These are phyloP conservation scores for Pollenia amentaria DNA, from an alignment of 2,888 invertebrate species.

Conservation along the genomic window DNA sequence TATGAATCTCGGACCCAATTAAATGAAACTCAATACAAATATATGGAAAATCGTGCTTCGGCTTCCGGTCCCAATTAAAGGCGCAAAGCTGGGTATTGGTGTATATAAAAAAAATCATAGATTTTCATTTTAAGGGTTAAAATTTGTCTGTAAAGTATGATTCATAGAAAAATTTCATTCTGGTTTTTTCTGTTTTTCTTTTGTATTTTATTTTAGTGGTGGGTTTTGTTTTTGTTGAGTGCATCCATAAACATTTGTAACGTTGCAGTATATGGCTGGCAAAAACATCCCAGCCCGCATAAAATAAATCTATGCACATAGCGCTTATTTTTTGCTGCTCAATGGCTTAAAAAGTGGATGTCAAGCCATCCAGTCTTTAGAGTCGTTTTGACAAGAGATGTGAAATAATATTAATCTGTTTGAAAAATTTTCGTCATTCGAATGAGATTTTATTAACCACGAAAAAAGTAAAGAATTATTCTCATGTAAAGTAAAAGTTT, in stretches of 20 bases:
- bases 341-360: conserved; percentile 47
- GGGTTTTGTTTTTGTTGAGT: neutral
- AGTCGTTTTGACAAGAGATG: conserved; percentile 17
- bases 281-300: conserved; percentile 47
- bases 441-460: too few relatives aligned
- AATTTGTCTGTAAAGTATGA: conserved; percentile 7
- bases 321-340: neutral
- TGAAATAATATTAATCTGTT: neutral
- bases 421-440: too few relatives aligned
- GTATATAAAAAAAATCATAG: conserved; percentile 2
- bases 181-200: neutral
- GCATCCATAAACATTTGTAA: conserved; percentile 35
- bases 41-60: too few relatives aligned
- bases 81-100: too few relatives aligned
- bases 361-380: conserved; percentile 32
- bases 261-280: conserved; percentile 9
- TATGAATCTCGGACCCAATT: too few relatives aligned
- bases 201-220: conserved; percentile 39
- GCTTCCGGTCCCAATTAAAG: too few relatives aligned
- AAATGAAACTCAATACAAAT: too few relatives aligned
- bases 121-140: conserved; percentile 43
- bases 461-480: too few relatives aligned
- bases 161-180: conserved; percentile 38
- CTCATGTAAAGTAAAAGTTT: too few relatives aligned
- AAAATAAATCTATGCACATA: conserved; percentile 25